Percentiles rank a stretch among this genome's conserved stretches.
phyloP scores from a whole-genome alignment of 2,113 vertebrate genomes.

The Lonchura striata region DNA sequence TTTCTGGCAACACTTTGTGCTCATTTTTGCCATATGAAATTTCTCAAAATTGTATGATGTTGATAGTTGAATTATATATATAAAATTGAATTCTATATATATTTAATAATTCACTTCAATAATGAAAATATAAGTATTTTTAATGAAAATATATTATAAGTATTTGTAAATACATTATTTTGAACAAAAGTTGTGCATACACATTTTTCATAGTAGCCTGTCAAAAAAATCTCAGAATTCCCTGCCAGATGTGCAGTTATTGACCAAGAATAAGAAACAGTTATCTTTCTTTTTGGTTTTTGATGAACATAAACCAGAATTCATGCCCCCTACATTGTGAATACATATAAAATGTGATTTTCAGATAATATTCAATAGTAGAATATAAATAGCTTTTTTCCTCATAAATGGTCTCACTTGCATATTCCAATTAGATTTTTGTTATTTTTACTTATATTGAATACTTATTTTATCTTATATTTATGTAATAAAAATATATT shows the following conservation, averaged over 20 bases:
- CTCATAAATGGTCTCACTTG: neutral
- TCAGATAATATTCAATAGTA: neutral
- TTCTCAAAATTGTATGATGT: neutral
- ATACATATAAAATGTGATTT: neutral
- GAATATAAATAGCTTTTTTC: neutral
- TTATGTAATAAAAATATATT: neutral
- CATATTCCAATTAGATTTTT: neutral
- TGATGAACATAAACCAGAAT: neutral
- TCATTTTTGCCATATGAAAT: neutral
- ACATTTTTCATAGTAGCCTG: neutral
- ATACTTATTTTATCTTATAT: neutral
- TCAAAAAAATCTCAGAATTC: neutral
- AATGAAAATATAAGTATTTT: neutral
- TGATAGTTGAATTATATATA: neutral
- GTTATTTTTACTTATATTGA: neutral
- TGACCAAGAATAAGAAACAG: neutral
- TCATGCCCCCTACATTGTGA: neutral
- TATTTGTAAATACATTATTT: neutral
- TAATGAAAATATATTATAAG: neutral
- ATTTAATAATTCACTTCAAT: neutral
- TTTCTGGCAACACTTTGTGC: neutral
- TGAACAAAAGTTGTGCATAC: neutral
- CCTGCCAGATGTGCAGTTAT: accelerated
- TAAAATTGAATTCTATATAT: neutral
- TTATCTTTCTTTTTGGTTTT: neutral